Evolutionary conservation across 1,140 invertebrate genomes (phyloP).

Genomic region (Aphaenogaster floridana): DNA sequence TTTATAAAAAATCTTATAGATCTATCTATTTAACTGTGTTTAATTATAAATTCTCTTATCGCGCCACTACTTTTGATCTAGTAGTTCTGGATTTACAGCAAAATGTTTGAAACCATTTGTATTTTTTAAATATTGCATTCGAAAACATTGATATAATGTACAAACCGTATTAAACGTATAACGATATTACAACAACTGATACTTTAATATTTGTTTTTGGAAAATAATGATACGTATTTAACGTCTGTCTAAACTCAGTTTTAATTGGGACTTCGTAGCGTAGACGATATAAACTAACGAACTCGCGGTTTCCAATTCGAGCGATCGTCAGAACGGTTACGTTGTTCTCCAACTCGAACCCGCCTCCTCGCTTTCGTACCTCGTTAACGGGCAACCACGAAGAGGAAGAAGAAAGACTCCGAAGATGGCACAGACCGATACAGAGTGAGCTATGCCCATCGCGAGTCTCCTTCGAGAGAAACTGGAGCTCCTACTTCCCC

Average conservation of each 20-base stretch:
- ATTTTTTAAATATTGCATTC: background rate
- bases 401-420: slow-evolving; percentile 71
- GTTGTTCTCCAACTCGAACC: slow-evolving; percentile 59
- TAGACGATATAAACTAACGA: slow-evolving; percentile 60
- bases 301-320: slow-evolving; percentile 70
- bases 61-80: background rate
- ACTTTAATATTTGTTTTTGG: background rate
- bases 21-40: background rate
- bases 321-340: slow-evolving; percentile 65
- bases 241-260: slow-evolving; percentile 10
- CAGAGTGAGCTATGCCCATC: slow-evolving; percentile 76
- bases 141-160: background rate
- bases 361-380: slow-evolving; percentile 62
- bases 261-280: slow-evolving; percentile 15
- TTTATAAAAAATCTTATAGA: background rate
- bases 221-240: slow-evolving; percentile 38
- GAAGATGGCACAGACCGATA: slow-evolving; percentile 75
- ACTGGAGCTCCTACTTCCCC: slow-evolving; percentile 74
- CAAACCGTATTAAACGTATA: background rate
- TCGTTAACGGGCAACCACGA: slow-evolving; percentile 69
- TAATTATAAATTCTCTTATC: background rate
- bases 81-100: background rate
- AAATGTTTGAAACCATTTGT: background rate
- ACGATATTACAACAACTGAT: background rate
- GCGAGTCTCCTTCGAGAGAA: slow-evolving; percentile 75